These are phyloP conservation scores for Lasius platythorax DNA, from an alignment of 2,888 invertebrate species.

Conservation along the genomic window DNA sequence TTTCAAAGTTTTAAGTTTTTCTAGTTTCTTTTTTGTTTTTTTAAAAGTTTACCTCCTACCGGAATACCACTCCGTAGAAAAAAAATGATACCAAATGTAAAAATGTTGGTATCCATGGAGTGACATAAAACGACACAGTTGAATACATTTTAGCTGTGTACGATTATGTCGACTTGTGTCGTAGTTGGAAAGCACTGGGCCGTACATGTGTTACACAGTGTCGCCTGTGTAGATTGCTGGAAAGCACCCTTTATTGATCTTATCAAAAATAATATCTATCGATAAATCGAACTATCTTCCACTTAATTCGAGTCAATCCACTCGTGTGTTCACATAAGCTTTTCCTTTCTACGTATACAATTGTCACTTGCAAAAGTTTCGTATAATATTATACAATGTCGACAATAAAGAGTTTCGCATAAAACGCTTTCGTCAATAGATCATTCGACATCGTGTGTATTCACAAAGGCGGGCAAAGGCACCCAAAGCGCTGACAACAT, in stretches of 20 bases:
- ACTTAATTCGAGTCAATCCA: neutral
- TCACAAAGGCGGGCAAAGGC: slow-evolving; percentile 67
- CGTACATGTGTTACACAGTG: too few relatives aligned
- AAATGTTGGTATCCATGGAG: too few relatives aligned
- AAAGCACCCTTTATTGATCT: neutral
- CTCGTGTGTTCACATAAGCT: slow-evolving; percentile 22
- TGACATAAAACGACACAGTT: too few relatives aligned
- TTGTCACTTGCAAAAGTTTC: slow-evolving; percentile 23
- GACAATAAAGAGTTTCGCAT: slow-evolving; percentile 19
- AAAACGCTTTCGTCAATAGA: slow-evolving; percentile 3
- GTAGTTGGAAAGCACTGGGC: too few relatives aligned
- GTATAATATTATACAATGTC: slow-evolving; percentile 10
- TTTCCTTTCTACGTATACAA: slow-evolving; percentile 47
- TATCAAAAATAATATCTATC: neutral
- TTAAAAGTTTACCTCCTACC: too few relatives aligned
- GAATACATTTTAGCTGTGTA: too few relatives aligned
- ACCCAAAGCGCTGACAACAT: slow-evolving; percentile 71
- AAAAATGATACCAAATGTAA: too few relatives aligned
- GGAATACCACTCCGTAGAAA: too few relatives aligned
- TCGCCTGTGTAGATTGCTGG: too few relatives aligned
- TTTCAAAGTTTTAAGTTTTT: too few relatives aligned
- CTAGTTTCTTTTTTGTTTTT: too few relatives aligned
- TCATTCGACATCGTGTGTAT: slow-evolving; percentile 38
- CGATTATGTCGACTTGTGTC: too few relatives aligned
- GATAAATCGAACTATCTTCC: slow-evolving; percentile 8